These are phyloP conservation scores for Lasiommata megera DNA, from an alignment of 2,888 invertebrate species.

Conservation along the genomic window DNA sequence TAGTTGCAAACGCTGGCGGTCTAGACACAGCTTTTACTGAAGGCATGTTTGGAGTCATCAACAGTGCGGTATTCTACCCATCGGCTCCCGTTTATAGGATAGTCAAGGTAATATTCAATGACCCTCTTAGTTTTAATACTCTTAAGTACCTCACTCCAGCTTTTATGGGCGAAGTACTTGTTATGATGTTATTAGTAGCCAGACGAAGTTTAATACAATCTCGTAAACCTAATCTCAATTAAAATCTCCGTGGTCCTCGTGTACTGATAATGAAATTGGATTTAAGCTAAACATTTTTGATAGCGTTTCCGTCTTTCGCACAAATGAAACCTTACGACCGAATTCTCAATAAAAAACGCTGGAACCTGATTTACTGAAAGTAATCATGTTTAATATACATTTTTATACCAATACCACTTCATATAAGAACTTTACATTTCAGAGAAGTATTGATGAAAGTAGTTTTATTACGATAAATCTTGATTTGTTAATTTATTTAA, in stretches of 20 bases:
- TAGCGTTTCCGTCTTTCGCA: too few species aligned
- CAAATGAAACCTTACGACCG: too few species aligned
- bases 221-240: constrained; percentile 17
- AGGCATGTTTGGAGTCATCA: constrained; percentile 93
- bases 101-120: constrained; percentile 54
- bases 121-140: constrained; percentile 16
- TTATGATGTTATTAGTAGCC: constrained; percentile 21
- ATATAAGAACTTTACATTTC: too few species aligned
- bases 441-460: too few species aligned
- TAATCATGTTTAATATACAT: too few species aligned
- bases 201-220: constrained; percentile 14
- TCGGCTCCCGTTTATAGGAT: constrained; percentile 82
- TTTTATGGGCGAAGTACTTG: constrained; percentile 9
- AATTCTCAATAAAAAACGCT: too few species aligned
- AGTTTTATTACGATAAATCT: too few species aligned
- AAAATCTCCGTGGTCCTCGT: constrained; percentile 15
- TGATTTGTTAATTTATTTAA: too few species aligned
- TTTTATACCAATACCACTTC: too few species aligned
- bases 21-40: constrained; percentile 97
- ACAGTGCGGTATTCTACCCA: constrained; percentile 92
- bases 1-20: constrained; percentile 96
- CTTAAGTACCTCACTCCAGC: constrained; percentile 24
- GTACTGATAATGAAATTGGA: constrained; percentile 12
- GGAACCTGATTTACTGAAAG: too few species aligned
- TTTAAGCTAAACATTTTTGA: too few species aligned